phyloP scores from a whole-genome alignment of 2,113 vertebrate species.

The Connochaetes taurinus region DNA sequence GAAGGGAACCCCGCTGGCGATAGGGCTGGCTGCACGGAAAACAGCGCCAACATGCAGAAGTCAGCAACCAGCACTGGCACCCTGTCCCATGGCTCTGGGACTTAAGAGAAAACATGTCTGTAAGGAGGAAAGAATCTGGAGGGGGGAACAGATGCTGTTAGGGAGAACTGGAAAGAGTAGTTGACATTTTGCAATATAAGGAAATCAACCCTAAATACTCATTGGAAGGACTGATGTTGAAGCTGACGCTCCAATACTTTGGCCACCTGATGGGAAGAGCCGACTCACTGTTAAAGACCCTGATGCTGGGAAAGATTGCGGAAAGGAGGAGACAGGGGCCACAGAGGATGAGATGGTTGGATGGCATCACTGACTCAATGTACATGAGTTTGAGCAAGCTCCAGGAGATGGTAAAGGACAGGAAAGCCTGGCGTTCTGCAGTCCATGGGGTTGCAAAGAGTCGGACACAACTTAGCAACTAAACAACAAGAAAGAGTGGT shows the following conservation, averaged over 20 bases:
- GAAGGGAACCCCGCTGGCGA: background rate
- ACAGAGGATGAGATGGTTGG: background rate
- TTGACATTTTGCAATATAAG: background rate
- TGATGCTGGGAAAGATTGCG: background rate
- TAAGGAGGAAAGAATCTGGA: background rate
- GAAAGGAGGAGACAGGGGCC: background rate
- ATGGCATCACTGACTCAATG: background rate
- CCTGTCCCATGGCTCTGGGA: background rate
- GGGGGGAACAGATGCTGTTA: accelerated
- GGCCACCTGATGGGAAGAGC: background rate
- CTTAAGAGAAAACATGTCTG: background rate
- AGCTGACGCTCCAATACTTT: background rate
- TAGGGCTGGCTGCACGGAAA: slow-evolving; percentile 75
- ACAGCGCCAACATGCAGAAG: slow-evolving; percentile 66
- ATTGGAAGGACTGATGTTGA: background rate
- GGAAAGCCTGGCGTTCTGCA: background rate
- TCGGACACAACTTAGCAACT: background rate
- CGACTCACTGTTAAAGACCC: background rate
- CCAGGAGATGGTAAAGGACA: background rate
- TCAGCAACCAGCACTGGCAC: accelerated
- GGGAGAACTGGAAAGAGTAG: background rate
- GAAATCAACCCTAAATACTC: background rate
- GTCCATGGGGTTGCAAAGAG: background rate
- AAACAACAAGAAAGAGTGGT: background rate
- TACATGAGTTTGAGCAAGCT: background rate